Evolutionary conservation across 2,113 vertebrate species (phyloP), one percentile per base, ranked within the genome.

Genomic region (Barbus barbus): DNA sequence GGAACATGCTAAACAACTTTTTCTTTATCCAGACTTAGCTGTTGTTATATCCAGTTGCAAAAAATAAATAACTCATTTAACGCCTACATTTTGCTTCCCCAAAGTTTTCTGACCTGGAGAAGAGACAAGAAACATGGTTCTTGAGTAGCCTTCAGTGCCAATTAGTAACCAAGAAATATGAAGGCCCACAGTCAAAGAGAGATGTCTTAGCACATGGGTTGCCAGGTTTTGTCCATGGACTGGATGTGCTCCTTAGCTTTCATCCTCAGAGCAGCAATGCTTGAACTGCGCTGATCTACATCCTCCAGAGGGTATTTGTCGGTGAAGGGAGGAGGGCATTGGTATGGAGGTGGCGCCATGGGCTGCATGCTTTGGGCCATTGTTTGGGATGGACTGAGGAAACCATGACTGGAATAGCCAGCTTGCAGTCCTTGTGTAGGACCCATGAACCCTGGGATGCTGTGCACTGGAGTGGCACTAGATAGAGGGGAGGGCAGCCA

Each of bases 161-260:
- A 44, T 22, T 46, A 26, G 16, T 48, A 20, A 46, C 61, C 51
- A 78, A 80, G 24, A 80, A 65, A 65, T n/a, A 63, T 14, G 33
- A 78, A 78, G 33, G 76, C 60, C 36, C 4, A 13, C 44, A 14
- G 13, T 67, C 24, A 46, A 63, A 13, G 24, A 22, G 18, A 63
- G 13, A 20, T 38, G 13, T 51, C 22, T 81, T 51, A 81, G 46
- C 93, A 95, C 87, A 94, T 95, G 0, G 92, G 94, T 63, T 96
- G 96, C 97, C 97, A 99, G 89, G 96, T 96, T 91, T 97, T 97
- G 91, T 97, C 96, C 90, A 97, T 96, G 86, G 94, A 95, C 90
- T 97, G 97, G 86, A 95, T 95, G 67, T 97, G 96, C 88, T 98
- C 96, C 93, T 97, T 97, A 87, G 96, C 97, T 92, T 96, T 97